These are phyloP conservation scores for Habropoda laboriosa DNA, from an alignment of 1,140 invertebrate species.

Conservation along the genomic window DNA sequence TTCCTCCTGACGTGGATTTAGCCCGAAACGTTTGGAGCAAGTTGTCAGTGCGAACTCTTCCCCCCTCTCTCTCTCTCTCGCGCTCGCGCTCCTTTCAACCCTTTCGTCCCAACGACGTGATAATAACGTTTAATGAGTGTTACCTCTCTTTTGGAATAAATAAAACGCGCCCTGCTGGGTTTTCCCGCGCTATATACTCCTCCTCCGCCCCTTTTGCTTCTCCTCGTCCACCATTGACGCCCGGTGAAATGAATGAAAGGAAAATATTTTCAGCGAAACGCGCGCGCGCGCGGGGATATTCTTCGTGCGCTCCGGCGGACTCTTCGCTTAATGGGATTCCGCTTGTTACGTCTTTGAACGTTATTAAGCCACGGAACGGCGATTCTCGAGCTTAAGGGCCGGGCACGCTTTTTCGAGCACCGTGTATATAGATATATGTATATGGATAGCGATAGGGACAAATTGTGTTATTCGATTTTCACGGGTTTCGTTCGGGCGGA, in stretches of 20 bases:
- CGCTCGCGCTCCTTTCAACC: conserved; percentile 33
- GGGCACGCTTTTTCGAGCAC: not conserved
- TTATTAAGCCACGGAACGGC: not conserved
- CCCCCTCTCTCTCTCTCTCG: not conserved
- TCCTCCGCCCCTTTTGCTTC: no score
- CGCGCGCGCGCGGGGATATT: not conserved
- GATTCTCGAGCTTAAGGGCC: not conserved
- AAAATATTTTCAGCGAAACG: conserved; percentile 21
- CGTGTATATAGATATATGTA: not conserved
- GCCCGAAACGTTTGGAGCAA: conserved; percentile 52
- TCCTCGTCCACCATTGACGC: not conserved
- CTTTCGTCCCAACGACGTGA: conserved; percentile 41
- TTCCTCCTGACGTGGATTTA: conserved; percentile 48
- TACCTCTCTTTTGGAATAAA: conserved; percentile 16
- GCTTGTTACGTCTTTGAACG: conserved; percentile 30
- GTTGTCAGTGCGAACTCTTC: not conserved
- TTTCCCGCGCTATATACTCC: not conserved
- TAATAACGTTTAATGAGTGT: conserved; percentile 62
- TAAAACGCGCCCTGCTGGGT: conserved; percentile 4
- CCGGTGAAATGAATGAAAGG: not conserved
- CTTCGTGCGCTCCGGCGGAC: not conserved
- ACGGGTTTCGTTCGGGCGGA: not conserved
- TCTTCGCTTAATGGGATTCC: conserved; percentile 16
- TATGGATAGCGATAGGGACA: not conserved
- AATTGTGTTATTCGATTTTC: not conserved